Percentiles rank a stretch among this genome's conserved stretches.
These are phyloP conservation scores for Tenthredo scrophulariae DNA, from an alignment of 2,888 invertebrate genomes.

Conservation along the genomic window DNA sequence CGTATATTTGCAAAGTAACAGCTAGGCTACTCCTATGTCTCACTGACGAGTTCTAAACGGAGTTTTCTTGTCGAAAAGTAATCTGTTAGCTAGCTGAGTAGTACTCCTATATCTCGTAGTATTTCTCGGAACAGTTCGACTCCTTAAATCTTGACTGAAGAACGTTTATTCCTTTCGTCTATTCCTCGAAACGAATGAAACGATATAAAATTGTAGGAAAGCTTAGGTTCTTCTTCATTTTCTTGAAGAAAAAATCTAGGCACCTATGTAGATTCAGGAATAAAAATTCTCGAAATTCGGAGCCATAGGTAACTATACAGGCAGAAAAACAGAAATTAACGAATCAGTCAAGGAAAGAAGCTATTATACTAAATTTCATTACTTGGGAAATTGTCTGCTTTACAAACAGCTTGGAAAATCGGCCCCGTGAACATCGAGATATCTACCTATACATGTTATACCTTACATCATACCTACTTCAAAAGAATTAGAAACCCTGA, in stretches of 20 bases:
- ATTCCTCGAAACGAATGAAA: background rate
- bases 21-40: conserved; percentile 39
- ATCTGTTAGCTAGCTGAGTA: background rate
- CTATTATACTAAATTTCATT: background rate
- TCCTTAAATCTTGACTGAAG: background rate
- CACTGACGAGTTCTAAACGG: conserved; percentile 48
- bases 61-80: conserved; percentile 14
- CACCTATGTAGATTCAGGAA: background rate
- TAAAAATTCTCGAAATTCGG: background rate
- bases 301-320: background rate
- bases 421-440: background rate
- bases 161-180: background rate
- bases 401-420: background rate
- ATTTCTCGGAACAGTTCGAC: background rate
- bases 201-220: too few species aligned
- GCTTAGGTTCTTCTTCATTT: too few species aligned
- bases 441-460: background rate
- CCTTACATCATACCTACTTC: background rate
- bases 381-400: background rate
- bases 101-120: background rate
- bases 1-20: conserved; percentile 33
- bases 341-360: background rate
- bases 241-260: too few species aligned
- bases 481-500: conserved; percentile 13
- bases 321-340: background rate